Conservation (phyloP, 1,140 invertebrate genomes). For the Schlechtendalia chinensis region DNA sequence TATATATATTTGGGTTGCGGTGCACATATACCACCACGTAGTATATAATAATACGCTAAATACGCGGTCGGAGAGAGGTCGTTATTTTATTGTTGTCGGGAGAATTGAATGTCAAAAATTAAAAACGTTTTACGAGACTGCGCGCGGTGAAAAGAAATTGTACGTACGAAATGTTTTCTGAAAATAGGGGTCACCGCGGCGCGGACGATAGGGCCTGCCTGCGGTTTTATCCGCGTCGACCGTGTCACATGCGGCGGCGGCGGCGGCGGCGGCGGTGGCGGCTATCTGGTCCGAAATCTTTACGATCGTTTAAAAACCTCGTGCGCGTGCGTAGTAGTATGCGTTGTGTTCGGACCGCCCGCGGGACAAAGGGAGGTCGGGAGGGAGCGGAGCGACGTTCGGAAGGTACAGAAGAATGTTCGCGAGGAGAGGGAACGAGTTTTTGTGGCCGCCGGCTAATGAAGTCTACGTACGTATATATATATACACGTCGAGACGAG, state of each 20-base stretch:
- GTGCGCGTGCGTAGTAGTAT: background rate
- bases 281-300: conserved; percentile 48
- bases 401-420: background rate
- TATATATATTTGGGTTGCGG: too few relatives aligned
- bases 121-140: conserved; percentile 22
- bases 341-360: background rate
- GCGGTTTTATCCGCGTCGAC: conserved; percentile 27
- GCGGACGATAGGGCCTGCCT: conserved; percentile 9
- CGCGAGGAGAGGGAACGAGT: conserved; percentile 6
- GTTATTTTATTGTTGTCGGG: conserved; percentile 24
- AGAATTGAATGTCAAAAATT: conserved; percentile 25
- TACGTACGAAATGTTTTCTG: conserved; percentile 31
- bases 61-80: too few relatives aligned
- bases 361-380: background rate
- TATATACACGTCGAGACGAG: too few relatives aligned
- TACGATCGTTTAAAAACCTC: conserved; percentile 43
- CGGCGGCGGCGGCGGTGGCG: background rate
- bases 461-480: conserved; percentile 23
- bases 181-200: background rate
- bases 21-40: background rate
- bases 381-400: too few relatives aligned
- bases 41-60: background rate
- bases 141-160: background rate
- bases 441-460: conserved; percentile 43
- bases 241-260: conserved; percentile 20